phyloP scores from a whole-genome alignment of 2,888 invertebrate genomes.

The Margaritifera margaritifera region DNA sequence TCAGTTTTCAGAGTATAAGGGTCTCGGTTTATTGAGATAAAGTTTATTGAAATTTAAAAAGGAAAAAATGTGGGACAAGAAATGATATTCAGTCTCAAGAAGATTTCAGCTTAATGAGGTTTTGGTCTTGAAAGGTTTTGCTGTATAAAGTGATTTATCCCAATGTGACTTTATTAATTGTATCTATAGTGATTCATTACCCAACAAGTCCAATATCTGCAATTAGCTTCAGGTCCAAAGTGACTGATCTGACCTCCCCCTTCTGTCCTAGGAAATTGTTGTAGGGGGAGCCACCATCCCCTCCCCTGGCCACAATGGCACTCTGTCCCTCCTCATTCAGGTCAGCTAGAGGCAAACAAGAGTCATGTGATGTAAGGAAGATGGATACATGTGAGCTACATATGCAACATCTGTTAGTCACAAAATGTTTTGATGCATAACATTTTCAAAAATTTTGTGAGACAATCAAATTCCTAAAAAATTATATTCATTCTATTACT shows the following conservation, averaged over 20 bases:
- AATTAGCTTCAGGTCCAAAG: constrained; percentile 90
- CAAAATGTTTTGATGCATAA: neutral
- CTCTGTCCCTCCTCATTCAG: constrained; percentile 60
- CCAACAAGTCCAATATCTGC: constrained; percentile 95
- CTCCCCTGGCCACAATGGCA: constrained; percentile 73
- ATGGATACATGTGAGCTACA: neutral
- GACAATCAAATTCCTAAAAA: no score
- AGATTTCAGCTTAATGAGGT: no score
- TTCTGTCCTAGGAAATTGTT: constrained; percentile 85
- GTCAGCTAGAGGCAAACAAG: constrained; percentile 50
- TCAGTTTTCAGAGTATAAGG: no score
- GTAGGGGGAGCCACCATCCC: constrained; percentile 84
- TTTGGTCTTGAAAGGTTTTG: no score
- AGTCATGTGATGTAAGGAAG: neutral
- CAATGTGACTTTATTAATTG: no score
- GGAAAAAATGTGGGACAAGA: no score
- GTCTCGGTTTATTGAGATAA: no score
- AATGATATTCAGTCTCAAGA: no score
- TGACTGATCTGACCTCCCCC: constrained; percentile 83
- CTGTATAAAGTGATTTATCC: no score
- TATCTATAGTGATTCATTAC: constrained; percentile 33
- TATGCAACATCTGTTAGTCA: neutral
- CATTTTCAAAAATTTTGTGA: no score
- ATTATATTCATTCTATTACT: no score
- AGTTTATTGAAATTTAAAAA: no score